Base-by-base conservation (phyloP, 2,797 vertebrate genomes). In the Xyrichtys novacula region DNA sequence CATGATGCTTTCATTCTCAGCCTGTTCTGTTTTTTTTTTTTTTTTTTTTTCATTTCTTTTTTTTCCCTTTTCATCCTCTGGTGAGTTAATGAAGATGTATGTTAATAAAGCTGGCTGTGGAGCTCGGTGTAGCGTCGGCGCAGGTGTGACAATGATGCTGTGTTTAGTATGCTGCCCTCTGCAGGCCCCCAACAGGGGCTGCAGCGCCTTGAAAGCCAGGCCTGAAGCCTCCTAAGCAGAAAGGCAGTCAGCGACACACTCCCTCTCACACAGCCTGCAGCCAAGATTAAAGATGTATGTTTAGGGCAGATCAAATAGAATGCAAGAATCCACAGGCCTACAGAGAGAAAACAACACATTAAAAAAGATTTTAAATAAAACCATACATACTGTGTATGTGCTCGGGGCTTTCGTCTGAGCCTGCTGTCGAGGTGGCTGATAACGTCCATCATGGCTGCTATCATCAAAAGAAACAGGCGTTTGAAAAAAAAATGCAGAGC, bases 241-340 rank as follows among this genome's bases (percentile, higher is more conserved):
- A 63, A 77, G 57, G 74, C 67, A 64, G 57, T 73, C 67, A 64
- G 74, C 82, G 85, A 81, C 85, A 88, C 76, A 61, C 47, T 74
- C 76, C 70, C 84, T 79, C 73, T 84, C 80, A 72, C 71, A 72
- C 78, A 83, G 89, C 92, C 89, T 77, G 83, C 80, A 87, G 90
- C 85, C 43, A 60, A 89, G 89, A 94, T 90, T 93, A 92, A 93
- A 92, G 85, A 91, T 92, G 89, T 91, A 91, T 90, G 90, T 90
- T 91, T 89, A 83, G 78, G 83, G 80, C 80, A 83, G 86, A 92
- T 92, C 88, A 93, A 91, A 93, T 86, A 91, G 79, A 88, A 89
- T 89, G 57, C 79, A 82, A 44, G 84, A 90, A 90, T 86, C 80
- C 82, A 85, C 83, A 85, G 77, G 68, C 76, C 84, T 55, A 74